Evolutionary conservation across 1,140 invertebrate genomes (phyloP), one percentile per base, ranked within the genome.

Genomic region (Hylaeus volcanicus): DNA sequence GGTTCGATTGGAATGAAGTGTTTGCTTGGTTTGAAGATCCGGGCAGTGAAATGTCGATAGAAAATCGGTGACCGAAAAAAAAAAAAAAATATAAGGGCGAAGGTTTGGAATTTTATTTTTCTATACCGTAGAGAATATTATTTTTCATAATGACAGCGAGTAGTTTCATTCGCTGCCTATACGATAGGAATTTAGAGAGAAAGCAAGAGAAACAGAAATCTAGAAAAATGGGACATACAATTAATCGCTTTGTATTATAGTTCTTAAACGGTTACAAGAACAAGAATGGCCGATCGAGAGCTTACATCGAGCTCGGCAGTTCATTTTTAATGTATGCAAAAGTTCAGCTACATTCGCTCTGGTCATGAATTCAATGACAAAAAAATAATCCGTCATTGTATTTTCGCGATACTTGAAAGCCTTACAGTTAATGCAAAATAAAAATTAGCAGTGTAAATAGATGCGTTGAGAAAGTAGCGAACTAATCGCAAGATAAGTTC

Each of bases 361-460:
- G 26, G 26, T 26, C 26, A 0, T 26, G 26, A 26, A 26, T 26
- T 26, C 26, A 9, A 15, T n/a, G 3, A 41, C 1, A 5, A 45
- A 5, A 45, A 45, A 45, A 45, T 39, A 11, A 11, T 43, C 9
- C 8, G 2, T 61, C 15, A 9, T 48, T 48, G 14, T 37, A 9
- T 48, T 60, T 9, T 53, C 41, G 41, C 15, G 9, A 61, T 51
- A 15, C 4, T 15, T 15, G 11, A 51, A 45, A 26, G 1, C 6
- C 14, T 41, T 48, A 12, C 12, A 14, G 15, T 5, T n/a, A 41
- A 65, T 11, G 2, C 1, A 6, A 64, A 4, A 51, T 1, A 5
- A 26, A n/a, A 41, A 5, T 56, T 26, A 71, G 1, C 55, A 37
- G 58, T 85, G 61, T 85, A 85, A 85, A 84, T 85, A 81, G 9